phyloP scores from a whole-genome alignment of 2,888 invertebrate species.

The Merodon equestris region DNA sequence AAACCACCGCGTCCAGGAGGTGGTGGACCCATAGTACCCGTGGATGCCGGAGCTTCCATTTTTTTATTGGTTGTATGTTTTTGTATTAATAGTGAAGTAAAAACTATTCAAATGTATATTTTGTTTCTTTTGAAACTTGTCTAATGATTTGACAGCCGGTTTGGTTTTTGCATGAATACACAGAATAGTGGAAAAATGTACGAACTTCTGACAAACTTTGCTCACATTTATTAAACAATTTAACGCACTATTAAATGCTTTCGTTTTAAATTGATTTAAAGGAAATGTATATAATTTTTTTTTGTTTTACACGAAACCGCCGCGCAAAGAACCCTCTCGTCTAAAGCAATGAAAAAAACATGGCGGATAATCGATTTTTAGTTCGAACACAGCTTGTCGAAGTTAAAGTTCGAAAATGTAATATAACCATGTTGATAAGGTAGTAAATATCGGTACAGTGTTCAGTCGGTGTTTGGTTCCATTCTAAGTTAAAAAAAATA shows the following conservation, averaged over 20 bases:
- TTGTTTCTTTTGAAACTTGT: conserved; percentile 11
- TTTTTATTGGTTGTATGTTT: not conserved
- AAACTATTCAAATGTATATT: not conserved
- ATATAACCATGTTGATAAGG: not conserved
- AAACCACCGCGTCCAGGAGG: conserved; percentile 76
- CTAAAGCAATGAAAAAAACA: conserved; percentile 51
- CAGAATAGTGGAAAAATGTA: not conserved
- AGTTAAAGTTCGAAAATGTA: not conserved
- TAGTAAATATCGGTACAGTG: not conserved
- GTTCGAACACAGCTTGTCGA: conserved; percentile 8
- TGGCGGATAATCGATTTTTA: conserved; percentile 63
- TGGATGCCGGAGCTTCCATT: conserved; percentile 71
- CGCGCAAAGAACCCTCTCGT: conserved; percentile 19
- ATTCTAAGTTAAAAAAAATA: no score
- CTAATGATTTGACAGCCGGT: not conserved
- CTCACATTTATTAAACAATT: conserved; percentile 13
- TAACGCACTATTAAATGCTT: conserved; percentile 8
- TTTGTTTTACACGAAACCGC: conserved; percentile 9
- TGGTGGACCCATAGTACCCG: conserved; percentile 71
- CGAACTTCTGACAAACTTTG: conserved; percentile 25
- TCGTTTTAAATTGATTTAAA: not conserved
- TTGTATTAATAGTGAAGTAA: not conserved
- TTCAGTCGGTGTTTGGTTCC: no score
- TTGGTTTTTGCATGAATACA: not conserved
- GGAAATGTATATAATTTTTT: conserved; percentile 1